phyloP scores from a whole-genome alignment of 2,797 vertebrate genomes.

The Periophthalmus magnuspinnatus region DNA sequence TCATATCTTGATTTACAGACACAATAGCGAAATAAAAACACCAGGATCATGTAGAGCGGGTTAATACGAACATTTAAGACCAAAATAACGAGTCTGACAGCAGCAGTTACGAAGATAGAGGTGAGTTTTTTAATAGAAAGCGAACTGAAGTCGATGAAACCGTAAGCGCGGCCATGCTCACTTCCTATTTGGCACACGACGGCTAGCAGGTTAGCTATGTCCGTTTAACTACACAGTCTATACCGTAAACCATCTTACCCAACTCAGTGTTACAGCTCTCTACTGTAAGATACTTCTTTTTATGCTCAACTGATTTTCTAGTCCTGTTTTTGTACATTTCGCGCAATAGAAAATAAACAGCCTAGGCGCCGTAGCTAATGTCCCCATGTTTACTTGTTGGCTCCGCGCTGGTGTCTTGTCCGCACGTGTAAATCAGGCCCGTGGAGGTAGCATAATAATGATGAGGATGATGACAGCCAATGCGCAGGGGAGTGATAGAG shows the following conservation, averaged over 20 bases:
- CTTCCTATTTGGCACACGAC: too few species aligned
- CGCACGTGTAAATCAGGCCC: constrained; percentile 75
- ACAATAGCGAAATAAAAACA: too few species aligned
- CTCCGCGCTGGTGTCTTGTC: constrained; percentile 55
- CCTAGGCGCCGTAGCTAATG: constrained; percentile 30
- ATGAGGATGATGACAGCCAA: constrained; percentile 76
- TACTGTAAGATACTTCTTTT: background rate
- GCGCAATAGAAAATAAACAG: background rate
- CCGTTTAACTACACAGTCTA: too few species aligned
- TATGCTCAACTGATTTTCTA: background rate
- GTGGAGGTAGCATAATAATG: constrained; percentile 73
- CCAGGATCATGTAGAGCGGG: too few species aligned
- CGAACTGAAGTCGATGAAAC: too few species aligned
- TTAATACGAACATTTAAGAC: too few species aligned
- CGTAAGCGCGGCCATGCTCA: too few species aligned
- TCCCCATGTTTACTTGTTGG: constrained; percentile 58
- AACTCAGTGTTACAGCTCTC: background rate
- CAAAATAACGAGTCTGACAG: too few species aligned
- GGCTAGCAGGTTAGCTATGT: too few species aligned
- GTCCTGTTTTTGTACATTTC: background rate
- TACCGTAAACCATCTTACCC: background rate
- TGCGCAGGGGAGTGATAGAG: constrained; percentile 67
- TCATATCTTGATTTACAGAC: too few species aligned
- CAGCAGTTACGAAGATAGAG: too few species aligned
- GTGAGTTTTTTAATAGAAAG: too few species aligned